Evolutionary conservation across 1,140 invertebrate species (phyloP).

Genomic region (Drosophila bifasciata): DNA sequence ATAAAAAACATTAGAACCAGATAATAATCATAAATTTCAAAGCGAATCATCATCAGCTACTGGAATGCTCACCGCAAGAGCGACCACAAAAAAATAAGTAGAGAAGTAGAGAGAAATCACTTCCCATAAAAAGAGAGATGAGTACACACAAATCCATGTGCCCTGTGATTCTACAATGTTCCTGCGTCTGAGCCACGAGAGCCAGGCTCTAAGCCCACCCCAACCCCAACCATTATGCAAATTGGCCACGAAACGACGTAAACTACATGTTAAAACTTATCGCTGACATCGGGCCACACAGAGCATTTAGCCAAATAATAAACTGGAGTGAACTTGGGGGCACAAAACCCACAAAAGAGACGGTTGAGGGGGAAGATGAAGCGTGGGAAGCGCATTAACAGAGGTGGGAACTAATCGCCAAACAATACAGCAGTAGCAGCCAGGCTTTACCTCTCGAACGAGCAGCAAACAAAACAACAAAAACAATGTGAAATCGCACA

Average conservation of each 20-base stretch:
- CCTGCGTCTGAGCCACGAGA: neutral
- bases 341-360: neutral
- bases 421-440: slow-evolving; percentile 22
- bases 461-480: slow-evolving; percentile 8
- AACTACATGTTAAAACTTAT: slow-evolving; percentile 66
- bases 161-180: slow-evolving; percentile 35
- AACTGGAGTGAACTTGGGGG: slow-evolving; percentile 46
- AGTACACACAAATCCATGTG: slow-evolving; percentile 29
- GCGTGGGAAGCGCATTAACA: slow-evolving; percentile 47
- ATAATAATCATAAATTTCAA: slow-evolving; percentile 25
- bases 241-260: slow-evolving; percentile 61
- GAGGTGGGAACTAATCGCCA: slow-evolving; percentile 26
- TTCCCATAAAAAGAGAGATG: slow-evolving; percentile 39
- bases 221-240: slow-evolving; percentile 64
- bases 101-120: slow-evolving; percentile 30
- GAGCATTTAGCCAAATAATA: slow-evolving; percentile 70
- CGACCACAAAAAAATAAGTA: slow-evolving; percentile 18
- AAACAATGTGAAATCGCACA: slow-evolving; percentile 48
- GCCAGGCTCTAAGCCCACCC: slow-evolving; percentile 7
- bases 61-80: slow-evolving; percentile 36
- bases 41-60: slow-evolving; percentile 27
- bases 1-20: slow-evolving; percentile 15
- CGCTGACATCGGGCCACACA: slow-evolving; percentile 52
- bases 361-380: slow-evolving; percentile 3
- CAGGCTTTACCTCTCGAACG: slow-evolving; percentile 24